Conservation (phyloP, 2,113 vertebrate genomes). For the Tychaedon coryphoeus region DNA sequence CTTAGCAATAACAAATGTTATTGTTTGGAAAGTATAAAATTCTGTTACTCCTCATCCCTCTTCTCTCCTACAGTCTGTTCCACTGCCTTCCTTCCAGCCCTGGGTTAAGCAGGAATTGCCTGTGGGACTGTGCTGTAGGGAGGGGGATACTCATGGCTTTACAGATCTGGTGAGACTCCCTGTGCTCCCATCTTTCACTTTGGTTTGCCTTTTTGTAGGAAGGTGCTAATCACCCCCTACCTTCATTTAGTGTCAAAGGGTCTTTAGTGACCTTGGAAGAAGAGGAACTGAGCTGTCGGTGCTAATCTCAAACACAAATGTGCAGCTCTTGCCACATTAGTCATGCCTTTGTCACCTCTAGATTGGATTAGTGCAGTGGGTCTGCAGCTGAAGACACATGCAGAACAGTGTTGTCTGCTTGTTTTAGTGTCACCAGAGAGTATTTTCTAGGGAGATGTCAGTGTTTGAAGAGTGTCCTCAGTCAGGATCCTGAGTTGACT, state of each 20-base stretch:
- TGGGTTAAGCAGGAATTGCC: neutral
- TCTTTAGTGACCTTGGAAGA: constrained; percentile 21
- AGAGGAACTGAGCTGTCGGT: neutral
- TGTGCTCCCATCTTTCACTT: neutral
- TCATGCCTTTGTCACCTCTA: constrained; percentile 33
- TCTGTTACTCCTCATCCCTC: neutral
- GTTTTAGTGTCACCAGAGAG: neutral
- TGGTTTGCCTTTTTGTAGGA: neutral
- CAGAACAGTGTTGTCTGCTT: neutral
- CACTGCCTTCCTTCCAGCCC: neutral
- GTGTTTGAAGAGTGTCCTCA: neutral
- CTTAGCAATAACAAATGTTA: neutral
- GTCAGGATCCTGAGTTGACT: constrained; percentile 7
- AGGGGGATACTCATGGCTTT: neutral
- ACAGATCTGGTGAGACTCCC: neutral
- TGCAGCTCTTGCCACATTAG: neutral
- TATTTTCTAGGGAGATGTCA: neutral
- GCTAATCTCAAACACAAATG: constrained; percentile 16
- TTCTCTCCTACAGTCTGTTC: neutral
- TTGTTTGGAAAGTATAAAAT: neutral
- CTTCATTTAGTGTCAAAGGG: neutral
- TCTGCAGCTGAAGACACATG: neutral
- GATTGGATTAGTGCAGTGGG: constrained; percentile 14
- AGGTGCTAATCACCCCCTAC: neutral
- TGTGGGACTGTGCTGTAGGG: neutral